These are phyloP conservation scores for Lepidurus arcticus DNA, from an alignment of 1,140 invertebrate species.

Conservation along the genomic window DNA sequence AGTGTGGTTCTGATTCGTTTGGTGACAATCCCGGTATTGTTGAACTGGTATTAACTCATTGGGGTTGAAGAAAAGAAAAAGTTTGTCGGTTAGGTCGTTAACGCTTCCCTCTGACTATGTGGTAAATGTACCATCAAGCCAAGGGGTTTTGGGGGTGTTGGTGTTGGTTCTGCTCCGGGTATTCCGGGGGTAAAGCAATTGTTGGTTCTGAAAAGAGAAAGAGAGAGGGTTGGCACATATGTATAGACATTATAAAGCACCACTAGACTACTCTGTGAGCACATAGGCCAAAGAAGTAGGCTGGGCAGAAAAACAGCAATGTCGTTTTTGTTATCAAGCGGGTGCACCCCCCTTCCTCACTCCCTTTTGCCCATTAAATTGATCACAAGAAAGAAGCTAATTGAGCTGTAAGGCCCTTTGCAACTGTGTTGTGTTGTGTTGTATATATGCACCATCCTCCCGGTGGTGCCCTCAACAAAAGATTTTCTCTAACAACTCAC, in stretches of 20 bases:
- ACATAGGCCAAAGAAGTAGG: neutral
- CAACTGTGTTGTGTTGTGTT: neutral
- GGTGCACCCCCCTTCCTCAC: neutral
- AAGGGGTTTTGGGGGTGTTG: neutral
- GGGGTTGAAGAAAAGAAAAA: neutral
- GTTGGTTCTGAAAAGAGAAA: neutral
- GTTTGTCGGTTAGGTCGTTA: constrained; percentile 18
- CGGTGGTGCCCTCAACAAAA: neutral
- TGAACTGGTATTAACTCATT: neutral
- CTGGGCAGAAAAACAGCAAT: neutral
- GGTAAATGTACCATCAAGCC: constrained; percentile 15
- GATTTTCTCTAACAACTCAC: neutral
- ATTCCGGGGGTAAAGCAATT: neutral
- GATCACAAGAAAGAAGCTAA: constrained; percentile 19
- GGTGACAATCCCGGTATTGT: neutral
- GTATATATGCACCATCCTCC: neutral
- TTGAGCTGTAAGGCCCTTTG: neutral
- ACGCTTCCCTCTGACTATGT: constrained; percentile 9
- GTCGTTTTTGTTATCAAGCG: neutral
- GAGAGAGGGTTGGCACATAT: constrained; percentile 14
- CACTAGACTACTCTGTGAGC: neutral
- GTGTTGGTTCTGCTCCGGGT: neutral
- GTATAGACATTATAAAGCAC: neutral
- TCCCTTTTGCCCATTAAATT: constrained; percentile 19
- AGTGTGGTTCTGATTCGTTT: neutral